Conservation (phyloP, 2,797 vertebrate genomes). For the Gallirallus australis region DNA sequence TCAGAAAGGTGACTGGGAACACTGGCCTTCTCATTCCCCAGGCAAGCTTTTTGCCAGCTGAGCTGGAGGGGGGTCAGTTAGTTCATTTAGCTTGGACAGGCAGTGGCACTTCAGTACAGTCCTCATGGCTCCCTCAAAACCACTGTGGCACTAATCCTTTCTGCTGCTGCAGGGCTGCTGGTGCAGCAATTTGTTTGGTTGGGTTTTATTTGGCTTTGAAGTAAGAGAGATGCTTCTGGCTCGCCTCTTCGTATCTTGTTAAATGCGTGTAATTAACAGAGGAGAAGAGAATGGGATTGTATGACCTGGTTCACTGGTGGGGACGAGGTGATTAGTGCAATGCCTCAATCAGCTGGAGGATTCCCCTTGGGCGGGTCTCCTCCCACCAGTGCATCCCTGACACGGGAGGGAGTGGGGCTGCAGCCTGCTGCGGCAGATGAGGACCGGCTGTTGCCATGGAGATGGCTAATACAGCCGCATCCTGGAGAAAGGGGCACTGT, state of each 20-base stretch:
- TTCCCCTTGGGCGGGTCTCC: slow-evolving; percentile 66
- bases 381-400: slow-evolving; percentile 26
- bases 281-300: background rate
- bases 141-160: background rate
- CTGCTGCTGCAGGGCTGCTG: slow-evolving; percentile 16
- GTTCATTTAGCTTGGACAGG: background rate
- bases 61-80: slow-evolving; percentile 9
- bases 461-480: slow-evolving; percentile 81
- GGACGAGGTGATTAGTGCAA: slow-evolving; percentile 66
- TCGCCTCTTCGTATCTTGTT: background rate
- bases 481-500: slow-evolving; percentile 66
- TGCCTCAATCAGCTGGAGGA: slow-evolving; percentile 44
- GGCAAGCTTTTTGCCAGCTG: slow-evolving; percentile 3
- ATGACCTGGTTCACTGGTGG: background rate
- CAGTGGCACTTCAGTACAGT: background rate
- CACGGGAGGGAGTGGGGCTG: slow-evolving; percentile 21
- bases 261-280: background rate
- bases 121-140: background rate
- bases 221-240: slow-evolving; percentile 20
- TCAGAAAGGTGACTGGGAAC: background rate
- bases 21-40: background rate
- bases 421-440: slow-evolving; percentile 86
- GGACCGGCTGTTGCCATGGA: slow-evolving; percentile 87
- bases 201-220: background rate
- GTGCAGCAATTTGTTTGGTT: slow-evolving; percentile 6